These are phyloP conservation scores for Coenonympha glycerion DNA, from an alignment of 2,888 invertebrate species.

Conservation along the genomic window DNA sequence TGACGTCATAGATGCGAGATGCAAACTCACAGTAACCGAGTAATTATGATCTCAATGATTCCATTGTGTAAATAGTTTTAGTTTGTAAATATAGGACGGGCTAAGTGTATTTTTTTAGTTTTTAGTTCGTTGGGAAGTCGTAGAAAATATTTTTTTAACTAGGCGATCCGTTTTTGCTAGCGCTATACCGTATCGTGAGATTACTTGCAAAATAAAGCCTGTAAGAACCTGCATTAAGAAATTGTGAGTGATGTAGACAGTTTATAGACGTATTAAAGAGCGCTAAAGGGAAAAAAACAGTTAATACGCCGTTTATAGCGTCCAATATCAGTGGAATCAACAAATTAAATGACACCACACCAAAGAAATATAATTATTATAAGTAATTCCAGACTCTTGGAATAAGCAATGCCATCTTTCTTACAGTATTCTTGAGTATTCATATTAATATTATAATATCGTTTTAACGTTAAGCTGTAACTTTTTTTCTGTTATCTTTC, in stretches of 20 bases:
- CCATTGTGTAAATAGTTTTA: conserved; percentile 70
- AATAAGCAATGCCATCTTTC: conserved; percentile 59
- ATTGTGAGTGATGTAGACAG: neutral
- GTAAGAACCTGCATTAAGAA: too few species aligned
- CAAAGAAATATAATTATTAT: conserved; percentile 60
- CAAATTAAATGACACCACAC: conserved; percentile 65
- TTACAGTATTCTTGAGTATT: conserved; percentile 71
- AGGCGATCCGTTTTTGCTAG: conserved; percentile 41
- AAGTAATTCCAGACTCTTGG: conserved; percentile 58
- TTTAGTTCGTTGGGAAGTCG: conserved; percentile 41
- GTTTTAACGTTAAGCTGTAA: conserved; percentile 34
- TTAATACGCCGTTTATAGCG: conserved; percentile 63
- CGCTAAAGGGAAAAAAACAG: conserved; percentile 39
- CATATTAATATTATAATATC: conserved; percentile 36
- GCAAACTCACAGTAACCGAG: too few species aligned
- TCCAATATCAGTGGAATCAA: conserved; percentile 64
- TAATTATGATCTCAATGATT: conserved; percentile 76
- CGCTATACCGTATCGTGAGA: conserved; percentile 15
- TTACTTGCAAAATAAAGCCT: too few species aligned
- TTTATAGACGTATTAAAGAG: neutral
- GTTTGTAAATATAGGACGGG: conserved; percentile 57
- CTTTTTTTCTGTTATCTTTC: conserved; percentile 18
- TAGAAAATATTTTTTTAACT: conserved; percentile 43
- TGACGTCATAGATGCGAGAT: too few species aligned
- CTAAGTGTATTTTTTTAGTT: conserved; percentile 32